Conservation (phyloP, 2,888 invertebrate genomes). For the Xylota segnis region DNA sequence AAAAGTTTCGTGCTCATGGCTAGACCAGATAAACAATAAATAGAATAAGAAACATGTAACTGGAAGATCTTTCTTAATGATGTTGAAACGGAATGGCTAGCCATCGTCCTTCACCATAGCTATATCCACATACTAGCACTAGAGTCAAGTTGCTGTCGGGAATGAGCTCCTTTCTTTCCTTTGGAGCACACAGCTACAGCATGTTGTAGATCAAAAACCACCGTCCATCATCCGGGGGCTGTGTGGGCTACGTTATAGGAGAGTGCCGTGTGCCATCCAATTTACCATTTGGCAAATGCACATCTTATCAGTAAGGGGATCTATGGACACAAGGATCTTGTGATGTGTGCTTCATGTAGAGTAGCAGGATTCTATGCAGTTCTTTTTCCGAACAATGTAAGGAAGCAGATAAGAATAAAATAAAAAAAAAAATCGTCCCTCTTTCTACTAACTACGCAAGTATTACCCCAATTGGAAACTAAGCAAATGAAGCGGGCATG, state of each 20-base stretch:
- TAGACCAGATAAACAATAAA: no score
- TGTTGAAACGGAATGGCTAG: no score
- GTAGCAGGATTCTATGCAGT: no score
- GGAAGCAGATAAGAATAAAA: no score
- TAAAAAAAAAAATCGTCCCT: no score
- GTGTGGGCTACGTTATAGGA: slow-evolving; percentile 67
- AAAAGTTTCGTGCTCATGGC: no score
- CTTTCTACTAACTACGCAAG: no score
- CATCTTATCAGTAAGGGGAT: slow-evolving; percentile 75
- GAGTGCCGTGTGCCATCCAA: slow-evolving; percentile 77
- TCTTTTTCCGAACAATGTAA: no score
- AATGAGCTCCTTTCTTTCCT: slow-evolving; percentile 73
- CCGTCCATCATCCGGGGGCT: slow-evolving; percentile 44
- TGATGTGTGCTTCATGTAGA: slow-evolving; percentile 66
- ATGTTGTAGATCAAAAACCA: slow-evolving; percentile 70
- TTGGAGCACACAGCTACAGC: slow-evolving; percentile 10
- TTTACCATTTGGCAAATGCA: slow-evolving; percentile 76
- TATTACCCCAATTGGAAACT: no score
- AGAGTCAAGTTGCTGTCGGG: slow-evolving; percentile 42
- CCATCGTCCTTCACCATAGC: slow-evolving; percentile 18
- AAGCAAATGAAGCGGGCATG: no score
- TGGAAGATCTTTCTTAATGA: no score
- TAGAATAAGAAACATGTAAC: no score
- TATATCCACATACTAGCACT: slow-evolving; percentile 44
- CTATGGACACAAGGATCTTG: slow-evolving; percentile 73